Base-by-base conservation (phyloP, 2,113 vertebrate genomes). In the Lonchura striata region DNA sequence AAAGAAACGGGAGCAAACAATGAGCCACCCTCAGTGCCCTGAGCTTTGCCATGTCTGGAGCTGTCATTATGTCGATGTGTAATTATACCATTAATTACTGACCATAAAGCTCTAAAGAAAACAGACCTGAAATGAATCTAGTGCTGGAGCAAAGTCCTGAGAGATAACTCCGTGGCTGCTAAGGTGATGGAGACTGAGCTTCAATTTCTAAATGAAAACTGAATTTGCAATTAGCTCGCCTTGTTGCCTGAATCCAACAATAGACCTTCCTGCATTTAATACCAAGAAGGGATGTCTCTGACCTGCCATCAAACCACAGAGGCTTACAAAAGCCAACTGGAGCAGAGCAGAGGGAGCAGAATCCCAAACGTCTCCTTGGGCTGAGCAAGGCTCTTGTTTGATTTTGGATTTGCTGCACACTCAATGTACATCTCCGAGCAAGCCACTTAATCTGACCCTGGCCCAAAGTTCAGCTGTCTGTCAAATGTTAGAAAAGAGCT, bases 381-480 rank as follows among this genome's bases (percentile, higher is more conserved):
- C 89, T 92, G 91, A 95, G 91, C 31, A 1, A 93, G 76, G 83
- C 95, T 94, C 95, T 96, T 97, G 94, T 97, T 95, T 95, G 92
- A 94, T 93, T 84, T 96, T 75, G 95, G 94, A 97, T 96, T 95
- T 96, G 88, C 86, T 7, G 46, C 65, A 85, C 92, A 53, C 94
- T 95, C 96, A 97, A 97, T 94, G 95, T 95, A 94, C 94, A 95
- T 96, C 95, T 66, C 88, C 1, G 56, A 96, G 83, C 91, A 86
- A 96, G 94, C 92, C 83, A 92, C 94, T 96, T 95, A 95, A 94
- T 92, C 95, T 97, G 96, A 97, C 96, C 96, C 96, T 96, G 94
- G 96, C 94, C 95, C 96, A 28, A 94, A 94, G 94, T 97, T 95
- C 95, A 97, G 95, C 96, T 96, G 95, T 96, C 96, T 96, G 96